Evolutionary conservation across 1,140 invertebrate genomes (phyloP).

Genomic region (Epicauta chinensis): DNA sequence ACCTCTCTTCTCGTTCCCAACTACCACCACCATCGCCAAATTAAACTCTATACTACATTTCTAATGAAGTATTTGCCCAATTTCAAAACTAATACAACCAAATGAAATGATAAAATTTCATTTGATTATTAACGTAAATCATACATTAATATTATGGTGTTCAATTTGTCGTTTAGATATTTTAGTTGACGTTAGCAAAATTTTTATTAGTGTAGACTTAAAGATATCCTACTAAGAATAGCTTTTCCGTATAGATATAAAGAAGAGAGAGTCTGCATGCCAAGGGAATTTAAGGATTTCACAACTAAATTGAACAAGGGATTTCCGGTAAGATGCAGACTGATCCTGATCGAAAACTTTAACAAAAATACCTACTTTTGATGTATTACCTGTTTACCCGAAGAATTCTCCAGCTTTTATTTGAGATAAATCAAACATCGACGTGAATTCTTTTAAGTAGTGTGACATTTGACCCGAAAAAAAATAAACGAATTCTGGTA

Average conservation of each 20-base stretch:
- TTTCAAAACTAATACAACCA: constrained; percentile 10
- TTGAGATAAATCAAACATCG: no score
- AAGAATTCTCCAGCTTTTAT: no score
- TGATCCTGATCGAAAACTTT: constrained; percentile 21
- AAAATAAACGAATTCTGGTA: no score
- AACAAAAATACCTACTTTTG: constrained; percentile 12
- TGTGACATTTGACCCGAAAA: no score
- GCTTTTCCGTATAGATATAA: constrained; percentile 9
- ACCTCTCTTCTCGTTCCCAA: constrained; percentile 6
- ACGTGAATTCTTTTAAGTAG: no score
- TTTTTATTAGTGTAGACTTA: constrained; percentile 21
- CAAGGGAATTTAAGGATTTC: constrained; percentile 23
- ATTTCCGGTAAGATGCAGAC: constrained; percentile 16
- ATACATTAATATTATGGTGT: no score
- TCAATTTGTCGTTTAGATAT: not conserved
- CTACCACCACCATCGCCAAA: constrained; percentile 4
- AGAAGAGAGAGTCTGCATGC: constrained; percentile 18
- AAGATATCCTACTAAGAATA: constrained; percentile 21
- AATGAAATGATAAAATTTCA: not conserved
- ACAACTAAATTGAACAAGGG: constrained; percentile 24
- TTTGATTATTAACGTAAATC: no score
- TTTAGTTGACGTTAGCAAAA: constrained; percentile 13
- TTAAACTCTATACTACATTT: constrained; percentile 29
- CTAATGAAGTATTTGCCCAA: constrained; percentile 27
- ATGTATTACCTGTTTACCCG: no score